phyloP scores from a whole-genome alignment of 2,113 vertebrate genomes.

The Sebastes fasciatus region DNA sequence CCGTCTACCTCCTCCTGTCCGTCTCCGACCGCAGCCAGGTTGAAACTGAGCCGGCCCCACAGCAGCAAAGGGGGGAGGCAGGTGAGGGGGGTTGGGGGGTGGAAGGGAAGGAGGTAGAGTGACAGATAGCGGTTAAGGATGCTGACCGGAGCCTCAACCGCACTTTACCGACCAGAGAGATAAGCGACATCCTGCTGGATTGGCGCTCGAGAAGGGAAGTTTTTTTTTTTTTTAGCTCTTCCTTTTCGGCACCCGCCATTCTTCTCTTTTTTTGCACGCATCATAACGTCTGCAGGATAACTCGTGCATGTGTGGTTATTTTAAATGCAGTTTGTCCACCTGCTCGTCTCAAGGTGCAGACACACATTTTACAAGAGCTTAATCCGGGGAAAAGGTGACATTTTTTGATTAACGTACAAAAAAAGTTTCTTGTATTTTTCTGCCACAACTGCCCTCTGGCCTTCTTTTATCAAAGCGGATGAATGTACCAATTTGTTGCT shows the following conservation, averaged over 20 bases:
- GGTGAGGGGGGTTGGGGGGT: constrained; percentile 7
- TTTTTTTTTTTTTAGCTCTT: not conserved
- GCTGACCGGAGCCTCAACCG: constrained; percentile 77
- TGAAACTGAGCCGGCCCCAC: constrained; percentile 71
- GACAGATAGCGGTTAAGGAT: constrained; percentile 74
- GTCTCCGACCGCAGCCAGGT: constrained; percentile 64
- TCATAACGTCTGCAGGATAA: constrained; percentile 22
- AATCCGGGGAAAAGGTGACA: constrained; percentile 40
- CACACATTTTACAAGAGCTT: constrained; percentile 11
- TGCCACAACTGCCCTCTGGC: constrained; percentile 46
- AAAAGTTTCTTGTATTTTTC: constrained; percentile 28
- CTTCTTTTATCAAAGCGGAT: constrained; percentile 63
- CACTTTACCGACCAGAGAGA: constrained; percentile 68
- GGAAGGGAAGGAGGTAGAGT: constrained; percentile 39
- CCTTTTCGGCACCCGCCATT: constrained; percentile 12
- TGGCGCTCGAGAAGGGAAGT: constrained; percentile 31
- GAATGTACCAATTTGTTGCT: constrained; percentile 66
- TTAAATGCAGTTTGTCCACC: constrained; percentile 11
- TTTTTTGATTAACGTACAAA: constrained; percentile 54
- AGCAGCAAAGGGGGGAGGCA: constrained; percentile 42
- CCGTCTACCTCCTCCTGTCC: constrained; percentile 53
- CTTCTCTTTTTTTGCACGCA: constrained; percentile 13
- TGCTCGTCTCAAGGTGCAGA: constrained; percentile 33
- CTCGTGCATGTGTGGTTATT: not conserved
- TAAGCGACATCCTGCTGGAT: constrained; percentile 73